phyloP scores from a whole-genome alignment of 2,113 vertebrate genomes.

The Psittacara wagleri region DNA sequence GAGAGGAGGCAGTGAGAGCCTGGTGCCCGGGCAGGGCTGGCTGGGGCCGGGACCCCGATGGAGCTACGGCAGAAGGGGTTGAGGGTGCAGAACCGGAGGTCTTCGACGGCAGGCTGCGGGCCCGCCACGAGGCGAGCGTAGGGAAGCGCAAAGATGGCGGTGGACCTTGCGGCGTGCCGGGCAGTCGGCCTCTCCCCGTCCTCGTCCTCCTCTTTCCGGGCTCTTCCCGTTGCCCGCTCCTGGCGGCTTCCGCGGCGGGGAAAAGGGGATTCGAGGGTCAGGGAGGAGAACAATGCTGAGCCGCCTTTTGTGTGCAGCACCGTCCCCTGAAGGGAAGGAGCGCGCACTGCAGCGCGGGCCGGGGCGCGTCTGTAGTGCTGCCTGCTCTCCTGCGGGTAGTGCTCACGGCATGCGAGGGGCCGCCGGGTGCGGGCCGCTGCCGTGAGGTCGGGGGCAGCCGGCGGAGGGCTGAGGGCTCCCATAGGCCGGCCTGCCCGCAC shows the following conservation, averaged over 20 bases:
- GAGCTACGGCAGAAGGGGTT: no score
- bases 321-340: slow-evolving; percentile 43
- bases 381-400: slow-evolving; percentile 57
- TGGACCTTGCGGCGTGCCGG: not conserved
- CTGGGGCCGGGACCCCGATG: not conserved
- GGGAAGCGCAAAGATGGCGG: not conserved
- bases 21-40: not conserved
- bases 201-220: not conserved
- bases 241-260: not conserved
- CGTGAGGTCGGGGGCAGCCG: slow-evolving; percentile 14
- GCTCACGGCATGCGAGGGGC: slow-evolving; percentile 38
- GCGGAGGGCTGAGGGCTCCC: not conserved
- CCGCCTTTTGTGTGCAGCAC: slow-evolving; percentile 22
- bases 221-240: not conserved
- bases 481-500: slow-evolving; percentile 4
- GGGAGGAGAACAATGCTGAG: slow-evolving; percentile 54
- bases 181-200: not conserved
- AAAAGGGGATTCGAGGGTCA: slow-evolving; percentile 25
- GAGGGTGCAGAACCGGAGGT: not conserved
- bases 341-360: not conserved
- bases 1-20: not conserved
- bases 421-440: not conserved
- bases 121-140: not conserved
- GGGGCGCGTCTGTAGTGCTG: slow-evolving; percentile 41
- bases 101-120: not conserved